Evolutionary conservation across 2,797 vertebrate genomes (phyloP).

Genomic region (Botia kubotai): DNA sequence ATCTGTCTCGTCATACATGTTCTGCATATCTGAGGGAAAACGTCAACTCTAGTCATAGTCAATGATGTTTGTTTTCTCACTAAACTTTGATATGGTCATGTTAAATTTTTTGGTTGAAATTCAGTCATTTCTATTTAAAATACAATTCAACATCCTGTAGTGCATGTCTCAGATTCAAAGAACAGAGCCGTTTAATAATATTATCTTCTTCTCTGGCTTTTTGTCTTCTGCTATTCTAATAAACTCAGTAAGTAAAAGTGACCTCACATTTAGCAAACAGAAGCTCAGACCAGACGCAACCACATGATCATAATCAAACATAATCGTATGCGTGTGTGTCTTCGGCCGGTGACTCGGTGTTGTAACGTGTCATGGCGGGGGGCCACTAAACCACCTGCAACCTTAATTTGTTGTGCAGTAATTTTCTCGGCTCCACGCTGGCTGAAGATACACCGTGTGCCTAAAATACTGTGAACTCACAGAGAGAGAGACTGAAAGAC

Average conservation of each 20-base stretch:
- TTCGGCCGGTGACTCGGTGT: not conserved
- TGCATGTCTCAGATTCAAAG: too few species aligned
- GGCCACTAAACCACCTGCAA: conserved; percentile 55
- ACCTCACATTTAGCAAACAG: not conserved
- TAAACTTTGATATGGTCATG: too few species aligned
- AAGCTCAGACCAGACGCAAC: not conserved
- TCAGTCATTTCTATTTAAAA: too few species aligned
- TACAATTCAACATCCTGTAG: too few species aligned
- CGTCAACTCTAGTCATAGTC: too few species aligned
- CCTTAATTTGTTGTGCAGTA: conserved; percentile 58
- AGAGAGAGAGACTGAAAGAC: not conserved
- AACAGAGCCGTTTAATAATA: too few species aligned
- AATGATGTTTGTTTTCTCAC: too few species aligned
- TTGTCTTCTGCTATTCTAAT: not conserved
- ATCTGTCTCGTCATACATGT: too few species aligned
- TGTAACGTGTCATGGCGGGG: conserved; percentile 28
- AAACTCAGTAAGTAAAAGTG: not conserved
- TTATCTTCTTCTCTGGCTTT: too few species aligned
- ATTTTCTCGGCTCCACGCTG: conserved; percentile 52
- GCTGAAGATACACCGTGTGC: conserved; percentile 43
- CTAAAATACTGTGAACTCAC: conserved; percentile 37
- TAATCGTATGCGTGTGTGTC: conserved; percentile 2
- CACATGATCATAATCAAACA: not conserved
- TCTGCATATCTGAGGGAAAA: too few species aligned
- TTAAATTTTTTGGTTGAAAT: too few species aligned